Evolutionary conservation across 2,797 vertebrate species (phyloP).

Genomic region (Muscicapa comitata): DNA sequence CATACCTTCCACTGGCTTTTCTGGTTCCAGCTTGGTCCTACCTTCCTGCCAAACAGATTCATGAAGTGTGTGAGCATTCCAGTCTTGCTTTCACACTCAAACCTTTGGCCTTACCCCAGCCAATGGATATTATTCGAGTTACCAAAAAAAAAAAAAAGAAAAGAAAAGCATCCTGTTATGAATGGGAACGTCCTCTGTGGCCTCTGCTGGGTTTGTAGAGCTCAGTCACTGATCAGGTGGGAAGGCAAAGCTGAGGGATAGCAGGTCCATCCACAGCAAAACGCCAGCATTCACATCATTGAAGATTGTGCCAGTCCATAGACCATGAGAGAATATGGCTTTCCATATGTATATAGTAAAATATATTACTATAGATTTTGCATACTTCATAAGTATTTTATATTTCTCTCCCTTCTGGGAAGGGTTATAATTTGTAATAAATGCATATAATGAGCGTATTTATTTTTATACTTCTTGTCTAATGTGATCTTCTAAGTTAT

Average conservation of each 20-base stretch:
- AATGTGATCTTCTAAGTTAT: constrained; percentile 93
- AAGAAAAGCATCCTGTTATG: not conserved
- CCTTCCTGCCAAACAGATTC: not conserved
- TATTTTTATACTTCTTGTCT: constrained; percentile 99
- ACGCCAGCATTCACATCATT: constrained; percentile 55
- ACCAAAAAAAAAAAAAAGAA: not conserved
- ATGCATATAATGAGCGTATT: constrained; percentile 95
- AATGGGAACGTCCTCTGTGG: not conserved
- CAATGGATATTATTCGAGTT: not conserved
- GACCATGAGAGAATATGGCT: constrained; percentile 76
- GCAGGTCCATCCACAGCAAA: constrained; percentile 78
- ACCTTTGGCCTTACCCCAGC: not conserved
- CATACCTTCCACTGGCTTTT: not conserved
- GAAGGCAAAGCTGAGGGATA: constrained; percentile 73
- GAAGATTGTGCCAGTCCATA: constrained; percentile 75
- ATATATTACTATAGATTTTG: constrained; percentile 74
- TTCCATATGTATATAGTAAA: constrained; percentile 78
- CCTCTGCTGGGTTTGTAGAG: constrained; percentile 30
- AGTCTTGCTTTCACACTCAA: not conserved
- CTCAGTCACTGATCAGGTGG: constrained; percentile 12
- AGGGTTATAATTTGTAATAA: constrained; percentile 91
- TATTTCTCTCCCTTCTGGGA: constrained; percentile 90
- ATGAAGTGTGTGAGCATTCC: not conserved
- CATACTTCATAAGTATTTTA: constrained; percentile 96
- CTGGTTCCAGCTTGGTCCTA: not conserved